Percentiles rank a stretch among this genome's conserved stretches.
phyloP scores from a whole-genome alignment of 2,113 vertebrate genomes.

The human (Homo sapiens) region GRCh38 chr18:39725501-39726000 shows the following conservation, averaged over 20 bases:
- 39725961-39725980: not conserved
- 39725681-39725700: not conserved
- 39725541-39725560: no score
- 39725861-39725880: not conserved
- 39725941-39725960: not conserved
- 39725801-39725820: not conserved
- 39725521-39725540: not conserved
- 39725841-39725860: not conserved
- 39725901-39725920: not conserved
- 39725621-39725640: not conserved
- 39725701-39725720: not conserved
- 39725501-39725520: not conserved
- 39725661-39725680: not conserved
- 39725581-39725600: no score
- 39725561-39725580: no score
- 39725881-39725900: not conserved
- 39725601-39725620: not conserved
- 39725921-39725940: not conserved
- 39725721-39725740: not conserved
- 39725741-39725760: not conserved
- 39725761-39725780: not conserved
- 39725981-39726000: not conserved
- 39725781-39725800: not conserved
- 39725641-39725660: not conserved
- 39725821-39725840: not conserved